Base-by-base conservation (phyloP, 2,113 vertebrate species). In the Elachura formosa region DNA sequence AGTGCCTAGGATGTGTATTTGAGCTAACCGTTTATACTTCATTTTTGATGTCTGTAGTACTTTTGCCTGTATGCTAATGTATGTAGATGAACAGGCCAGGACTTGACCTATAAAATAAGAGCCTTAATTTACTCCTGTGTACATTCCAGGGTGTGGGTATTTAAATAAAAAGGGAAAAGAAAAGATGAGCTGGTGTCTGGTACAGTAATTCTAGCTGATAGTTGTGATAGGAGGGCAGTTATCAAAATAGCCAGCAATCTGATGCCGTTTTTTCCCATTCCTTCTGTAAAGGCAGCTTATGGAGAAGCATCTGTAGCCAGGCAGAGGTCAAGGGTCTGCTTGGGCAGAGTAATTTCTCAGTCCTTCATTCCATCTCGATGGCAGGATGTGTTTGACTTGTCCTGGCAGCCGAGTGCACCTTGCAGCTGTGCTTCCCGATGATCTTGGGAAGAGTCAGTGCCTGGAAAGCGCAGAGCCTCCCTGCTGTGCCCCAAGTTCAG, bases 401-500 rank as follows among this genome's bases (percentile, higher is more conserved):
- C 24, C 12, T 56, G 34, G 41, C 10, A 28, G 59, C 3, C 3
- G 15, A 12, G 11, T 34, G 25, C 2, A 2, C 64, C 72, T 86
- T 9, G 2, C n/a, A 48, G 48, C n/a, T 0, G 0, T 66, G 20
- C 34, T 72, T 26, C 21, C 49, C 0, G 0, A 2, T 68, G 43
- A 16, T 51, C 29, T 34, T 46, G 38, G 51, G 45, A 49, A 38
- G 76, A 63, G 22, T 9, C 38, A 58, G 56, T 11, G 18, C 24
- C 15, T 63, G 54, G 43, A 46, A 68, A 38, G 67, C 4, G 0
- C 26, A 43, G 26, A 2, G 8, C 17, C 29, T 80, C 31, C 21
- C 23, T 22, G 13, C 28, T 55, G 15, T 9, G 23, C 16, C 26
- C 13, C 12, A 25, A 4, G 38, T 28, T 61, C 1, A 3, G 21